phyloP scores from a whole-genome alignment of 2,113 vertebrate species.

The Fregetta grallaria region DNA sequence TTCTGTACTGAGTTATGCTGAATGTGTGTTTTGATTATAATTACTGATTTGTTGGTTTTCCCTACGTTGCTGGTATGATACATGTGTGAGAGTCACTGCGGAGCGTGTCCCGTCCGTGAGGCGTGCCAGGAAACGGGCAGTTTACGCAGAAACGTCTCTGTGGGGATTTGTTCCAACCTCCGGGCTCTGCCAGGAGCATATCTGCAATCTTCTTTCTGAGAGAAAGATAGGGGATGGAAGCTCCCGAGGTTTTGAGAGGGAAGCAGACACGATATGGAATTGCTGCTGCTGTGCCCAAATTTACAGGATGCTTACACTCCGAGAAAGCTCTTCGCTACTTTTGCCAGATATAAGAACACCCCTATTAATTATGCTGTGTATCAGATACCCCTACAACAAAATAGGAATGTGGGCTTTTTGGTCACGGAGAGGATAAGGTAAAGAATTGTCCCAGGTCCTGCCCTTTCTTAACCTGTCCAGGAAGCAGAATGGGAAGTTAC shows the following conservation, averaged over 20 bases:
- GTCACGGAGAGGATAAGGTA: accelerated
- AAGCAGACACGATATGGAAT: background rate
- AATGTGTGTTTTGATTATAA: accelerated
- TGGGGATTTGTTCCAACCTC: background rate
- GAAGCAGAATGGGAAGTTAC: accelerated
- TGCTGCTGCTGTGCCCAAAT: background rate
- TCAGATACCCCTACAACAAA: background rate
- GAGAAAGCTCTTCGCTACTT: background rate
- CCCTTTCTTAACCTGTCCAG: background rate
- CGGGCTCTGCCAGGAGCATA: background rate
- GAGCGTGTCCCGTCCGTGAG: background rate
- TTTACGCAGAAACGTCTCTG: background rate
- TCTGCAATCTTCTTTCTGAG: background rate
- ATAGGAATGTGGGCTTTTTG: accelerated
- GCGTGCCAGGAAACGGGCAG: background rate
- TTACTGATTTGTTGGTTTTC: background rate
- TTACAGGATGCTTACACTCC: background rate
- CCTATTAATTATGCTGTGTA: accelerated
- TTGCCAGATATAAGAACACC: background rate
- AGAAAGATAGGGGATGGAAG: background rate
- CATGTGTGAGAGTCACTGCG: background rate
- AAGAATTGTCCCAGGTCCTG: background rate
- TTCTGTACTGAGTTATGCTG: accelerated
- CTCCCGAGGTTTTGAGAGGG: background rate
- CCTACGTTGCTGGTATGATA: background rate